Evolutionary conservation across 2,113 vertebrate species (phyloP).

Genomic region (Bothrops jararaca): DNA sequence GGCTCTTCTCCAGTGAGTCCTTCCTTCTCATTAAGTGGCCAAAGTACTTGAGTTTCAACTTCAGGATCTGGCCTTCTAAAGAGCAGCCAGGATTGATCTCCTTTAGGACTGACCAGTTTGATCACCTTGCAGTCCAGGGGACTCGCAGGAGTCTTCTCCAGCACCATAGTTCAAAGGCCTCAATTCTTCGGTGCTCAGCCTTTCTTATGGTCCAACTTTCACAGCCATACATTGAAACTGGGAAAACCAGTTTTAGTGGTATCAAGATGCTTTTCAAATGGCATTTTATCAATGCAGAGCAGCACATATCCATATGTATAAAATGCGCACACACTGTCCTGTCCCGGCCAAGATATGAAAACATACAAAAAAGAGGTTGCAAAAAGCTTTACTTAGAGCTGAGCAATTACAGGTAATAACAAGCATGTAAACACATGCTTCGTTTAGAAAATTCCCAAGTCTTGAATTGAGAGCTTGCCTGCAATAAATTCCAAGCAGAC

Average conservation of each 20-base stretch:
- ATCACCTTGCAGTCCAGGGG: too few relatives aligned
- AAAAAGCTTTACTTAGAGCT: neutral
- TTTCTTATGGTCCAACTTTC: too few relatives aligned
- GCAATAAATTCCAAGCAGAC: neutral
- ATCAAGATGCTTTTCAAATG: neutral
- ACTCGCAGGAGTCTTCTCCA: too few relatives aligned
- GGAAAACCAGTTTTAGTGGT: neutral
- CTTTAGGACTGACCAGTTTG: too few relatives aligned
- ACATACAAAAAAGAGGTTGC: neutral
- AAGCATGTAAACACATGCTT: neutral
- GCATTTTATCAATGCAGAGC: neutral
- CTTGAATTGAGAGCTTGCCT: neutral
- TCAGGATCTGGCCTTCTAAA: too few relatives aligned
- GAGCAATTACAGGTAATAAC: neutral
- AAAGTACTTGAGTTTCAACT: too few relatives aligned
- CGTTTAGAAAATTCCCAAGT: neutral
- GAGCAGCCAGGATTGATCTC: too few relatives aligned
- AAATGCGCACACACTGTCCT: neutral
- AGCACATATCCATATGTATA: neutral
- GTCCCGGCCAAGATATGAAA: neutral
- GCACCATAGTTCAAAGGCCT: too few relatives aligned
- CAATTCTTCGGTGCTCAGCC: too few relatives aligned
- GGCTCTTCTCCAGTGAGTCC: too few relatives aligned
- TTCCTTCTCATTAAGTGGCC: too few relatives aligned
- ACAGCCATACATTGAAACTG: too few relatives aligned